Base-by-base conservation (phyloP, 2,113 vertebrate species). In the Progne subis region DNA sequence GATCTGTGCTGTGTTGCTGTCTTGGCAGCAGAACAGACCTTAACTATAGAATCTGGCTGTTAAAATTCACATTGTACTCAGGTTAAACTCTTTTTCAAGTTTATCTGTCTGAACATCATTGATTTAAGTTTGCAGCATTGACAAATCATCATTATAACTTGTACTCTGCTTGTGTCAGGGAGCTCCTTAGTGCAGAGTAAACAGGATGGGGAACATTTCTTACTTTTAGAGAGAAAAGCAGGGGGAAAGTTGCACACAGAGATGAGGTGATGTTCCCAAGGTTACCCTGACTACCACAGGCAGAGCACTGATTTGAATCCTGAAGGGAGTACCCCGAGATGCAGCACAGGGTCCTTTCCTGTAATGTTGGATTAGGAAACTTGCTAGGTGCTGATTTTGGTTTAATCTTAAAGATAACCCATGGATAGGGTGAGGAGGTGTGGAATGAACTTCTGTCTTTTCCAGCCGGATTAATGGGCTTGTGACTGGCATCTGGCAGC, bases 61-160 rank as follows among this genome's bases (percentile, higher is more conserved):
- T 75, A 49, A 71, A 85, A 72, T 56, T 28, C 61, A 25, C 4
- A 0, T 13, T 56, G 56, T 32, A 5, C 56, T 37, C 0, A 0
- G 31, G 77, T 86, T 84, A 82, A 91, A 65, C 28, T 23, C 17
- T 31, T 57, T 52, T 41, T 25, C 24, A 18, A 23, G 64, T 53
- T 89, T 49, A 23, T 49, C 43, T 80, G 14, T 14, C 52, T n/a
- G 49, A 87, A 41, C 18, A 18, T 56, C 9, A 1, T n/a, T 50
- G 65, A 46, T 79, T 86, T 44, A 64, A 37, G 7, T 65, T 39
- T 41, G 63, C 37, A 72, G 6, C 50, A 32, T 1, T 6, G 3
- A 69, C 37, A 32, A 14, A 21, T 31, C 24, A 4, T 25, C 13
- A 2, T 23, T 28, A 10, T 2, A 52, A 31, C 17, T 56, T 50